Percentiles rank a stretch among this genome's conserved stretches.
Evolutionary conservation across 2,888 invertebrate genomes (phyloP).

Genomic region (Pyrrhopygopsis socrates): DNA sequence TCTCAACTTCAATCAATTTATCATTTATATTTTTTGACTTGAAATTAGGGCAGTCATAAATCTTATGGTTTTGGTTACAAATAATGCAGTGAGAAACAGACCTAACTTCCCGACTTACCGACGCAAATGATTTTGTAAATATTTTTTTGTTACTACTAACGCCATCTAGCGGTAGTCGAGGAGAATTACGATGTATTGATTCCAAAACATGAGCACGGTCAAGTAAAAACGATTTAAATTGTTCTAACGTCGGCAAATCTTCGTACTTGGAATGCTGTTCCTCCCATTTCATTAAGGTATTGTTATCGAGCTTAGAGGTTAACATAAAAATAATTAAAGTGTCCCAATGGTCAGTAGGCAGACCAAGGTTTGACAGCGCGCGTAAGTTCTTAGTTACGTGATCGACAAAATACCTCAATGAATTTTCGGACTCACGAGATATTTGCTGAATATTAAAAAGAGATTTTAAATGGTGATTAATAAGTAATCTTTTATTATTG

Average conservation of each 20-base stretch:
- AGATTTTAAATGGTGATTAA: conserved; percentile 8
- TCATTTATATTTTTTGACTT: conserved; percentile 56
- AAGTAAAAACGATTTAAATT: conserved; percentile 66
- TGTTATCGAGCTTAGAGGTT: conserved; percentile 66
- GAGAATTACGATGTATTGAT: conserved; percentile 28
- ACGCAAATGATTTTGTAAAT: conserved; percentile 11
- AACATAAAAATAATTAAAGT: conserved; percentile 58
- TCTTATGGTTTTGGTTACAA: conserved; percentile 56
- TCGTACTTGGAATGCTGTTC: conserved; percentile 42
- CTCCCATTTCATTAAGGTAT: conserved; percentile 62
- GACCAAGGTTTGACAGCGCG: conserved; percentile 69
- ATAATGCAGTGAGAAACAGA: conserved; percentile 30
- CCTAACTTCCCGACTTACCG: not conserved
- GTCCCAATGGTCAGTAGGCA: conserved; percentile 73
- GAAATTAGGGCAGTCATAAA: conserved; percentile 71
- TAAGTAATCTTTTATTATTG: conserved; percentile 18
- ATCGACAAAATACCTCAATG: conserved; percentile 73
- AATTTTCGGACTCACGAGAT: conserved; percentile 58
- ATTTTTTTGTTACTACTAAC: conserved; percentile 7
- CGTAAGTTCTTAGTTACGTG: conserved; percentile 77
- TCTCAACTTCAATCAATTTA: conserved; percentile 36
- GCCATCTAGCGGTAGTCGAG: not conserved
- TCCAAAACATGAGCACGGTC: conserved; percentile 69
- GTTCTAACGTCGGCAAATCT: conserved; percentile 53
- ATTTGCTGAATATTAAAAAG: conserved; percentile 17